Evolutionary conservation across 2,888 invertebrate species (phyloP), one percentile per base, ranked within the genome.

Genomic region (Carpatolechia fugitivella): DNA sequence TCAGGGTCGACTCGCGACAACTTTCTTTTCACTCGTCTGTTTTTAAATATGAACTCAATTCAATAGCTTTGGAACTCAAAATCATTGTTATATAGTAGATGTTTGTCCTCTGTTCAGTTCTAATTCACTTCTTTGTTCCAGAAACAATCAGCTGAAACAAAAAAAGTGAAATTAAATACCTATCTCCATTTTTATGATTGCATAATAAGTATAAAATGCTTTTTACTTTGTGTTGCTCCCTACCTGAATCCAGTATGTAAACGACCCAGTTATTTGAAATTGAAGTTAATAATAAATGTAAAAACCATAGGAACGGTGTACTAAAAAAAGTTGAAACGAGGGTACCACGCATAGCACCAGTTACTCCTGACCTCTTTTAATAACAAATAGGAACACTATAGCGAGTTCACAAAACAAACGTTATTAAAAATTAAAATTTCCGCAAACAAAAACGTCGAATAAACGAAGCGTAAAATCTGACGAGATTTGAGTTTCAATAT

Each of bases 391-490:
- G 20, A 4, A 41, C 40, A 41, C 40, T 41, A 41, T 18, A 41
- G 40, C 40, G 40, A 18, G 38, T 10, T 18, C 11, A 5, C 40
- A 41, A 41, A 41, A 18, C 40, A 16, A 41, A 18, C 40, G 10
- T 41, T 18, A 18, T 41, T 41, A 20, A 41, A 41, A 41, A 41
- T 41, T 41, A 1, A 41, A 41, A 41, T 41, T 41, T 44, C 36
- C 14, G 50, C 56, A 54, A 60, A 61, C 55, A 58, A 60, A 63
- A 55, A 60, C 50, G 59, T 62, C 57, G 59, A 65, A 66, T 54
- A 59, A 63, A 64, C 59, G 56, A 55, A 52, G 50, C 61, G 60
- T 69, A 66, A 72, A 69, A 65, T 64, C 63, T 61, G 61, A 69
- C 61, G 65, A 62, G 60, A 62, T 66, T 68, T 61, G 54, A 57